These are phyloP conservation scores for Pantelozetes paolii DNA, from an alignment of 2,888 invertebrate genomes.

Conservation along the genomic window DNA sequence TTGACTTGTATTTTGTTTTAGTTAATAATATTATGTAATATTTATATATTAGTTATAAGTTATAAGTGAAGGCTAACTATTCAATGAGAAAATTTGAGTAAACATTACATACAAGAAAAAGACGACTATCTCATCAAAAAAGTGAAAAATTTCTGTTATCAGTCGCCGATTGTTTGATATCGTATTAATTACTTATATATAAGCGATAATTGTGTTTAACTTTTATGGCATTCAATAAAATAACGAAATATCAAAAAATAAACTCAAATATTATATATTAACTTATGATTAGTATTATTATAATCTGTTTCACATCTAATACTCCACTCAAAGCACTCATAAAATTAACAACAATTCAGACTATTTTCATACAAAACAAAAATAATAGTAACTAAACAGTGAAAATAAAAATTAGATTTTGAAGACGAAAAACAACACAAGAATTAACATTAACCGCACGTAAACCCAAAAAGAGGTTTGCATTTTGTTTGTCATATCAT, in stretches of 20 bases:
- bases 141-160: background rate
- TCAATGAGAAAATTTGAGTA: too few species aligned
- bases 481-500: background rate
- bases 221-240: constrained; percentile 14
- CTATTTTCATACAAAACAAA: background rate
- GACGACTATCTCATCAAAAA: background rate
- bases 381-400: background rate
- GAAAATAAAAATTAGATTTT: too few species aligned
- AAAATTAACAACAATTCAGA: background rate
- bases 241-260: constrained; percentile 9
- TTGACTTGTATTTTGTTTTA: too few species aligned
- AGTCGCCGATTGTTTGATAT: constrained; percentile 9
- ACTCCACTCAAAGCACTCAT: background rate
- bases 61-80: too few species aligned
- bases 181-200: constrained; percentile 23
- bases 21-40: background rate
- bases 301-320: background rate
- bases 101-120: background rate
- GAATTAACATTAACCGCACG: constrained; percentile 21
- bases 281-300: constrained; percentile 28
- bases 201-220: constrained; percentile 34
- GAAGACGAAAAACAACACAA: too few species aligned
- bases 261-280: constrained; percentile 29
- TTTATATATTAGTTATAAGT: background rate
- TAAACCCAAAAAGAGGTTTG: background rate